Evolutionary conservation across 23 tunicate genomes (phyloP), one percentile per base, ranked within the genome.

Genomic region (Halocynthia roretzi): DNA sequence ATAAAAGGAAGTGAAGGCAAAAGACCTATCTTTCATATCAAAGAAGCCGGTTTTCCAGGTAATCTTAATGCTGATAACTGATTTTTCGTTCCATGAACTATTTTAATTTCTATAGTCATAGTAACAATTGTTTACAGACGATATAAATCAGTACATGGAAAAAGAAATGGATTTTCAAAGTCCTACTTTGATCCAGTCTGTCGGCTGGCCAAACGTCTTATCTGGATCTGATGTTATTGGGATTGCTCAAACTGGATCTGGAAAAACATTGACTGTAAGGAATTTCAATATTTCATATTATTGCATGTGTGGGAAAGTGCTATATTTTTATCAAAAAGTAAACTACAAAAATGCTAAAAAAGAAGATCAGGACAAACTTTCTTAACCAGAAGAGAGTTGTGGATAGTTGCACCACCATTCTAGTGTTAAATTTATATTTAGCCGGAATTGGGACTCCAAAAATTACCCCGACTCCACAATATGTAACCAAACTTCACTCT

Each of bases 191-290:
- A 88, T 94, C 55, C 99, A 94, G 55, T 77, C 90, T 5, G 50
- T 84, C 62, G 77, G 80, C 8, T 84, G 83, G 81, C 99, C 99
- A 44, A 82, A 80, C 9, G 83, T 87, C 7, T 62, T 94, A 50
- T 81, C 91, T 8, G 99, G 99, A 7, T 44, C 76, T 17, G 80
- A 94, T 78, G 69, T 94, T 56, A 63, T 94, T 23, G 99, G 99
- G 51, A 88, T 94, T 55, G 90, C 95, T 8, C 95, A 90, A 67
- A 94, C 99, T 22, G 99, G 99, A 8, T 94, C 99, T 15, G 99
- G 99, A 22, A 94, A 94, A 80, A 94, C 99, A 8, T 76, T 91
- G 49, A 85, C 97, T 12, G 97, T 91, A 71, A 72, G 97, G 76
- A n/a, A n/a, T 18, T 17, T 20, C 22, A 12, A 17, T 17, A n/a